Conservation (phyloP, 2,797 vertebrate species). For the Poecilia wingei region DNA sequence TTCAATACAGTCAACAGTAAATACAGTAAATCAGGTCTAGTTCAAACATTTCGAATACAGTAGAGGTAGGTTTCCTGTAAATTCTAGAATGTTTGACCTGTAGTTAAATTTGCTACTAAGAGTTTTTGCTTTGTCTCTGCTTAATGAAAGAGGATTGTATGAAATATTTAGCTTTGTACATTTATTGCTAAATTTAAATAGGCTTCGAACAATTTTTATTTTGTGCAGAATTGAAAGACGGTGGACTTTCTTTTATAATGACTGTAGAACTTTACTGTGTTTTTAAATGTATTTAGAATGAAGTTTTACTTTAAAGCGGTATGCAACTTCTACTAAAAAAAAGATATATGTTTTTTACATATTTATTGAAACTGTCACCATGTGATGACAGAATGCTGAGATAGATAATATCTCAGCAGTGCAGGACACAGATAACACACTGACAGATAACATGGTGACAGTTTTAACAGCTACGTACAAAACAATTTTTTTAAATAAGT, state of each 20-base stretch:
- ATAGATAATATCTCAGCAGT: too few species aligned
- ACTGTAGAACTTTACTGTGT: background rate
- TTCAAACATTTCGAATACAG: background rate
- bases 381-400: too few species aligned
- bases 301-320: background rate
- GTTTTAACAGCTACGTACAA: too few species aligned
- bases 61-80: background rate
- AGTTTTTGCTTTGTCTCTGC: background rate
- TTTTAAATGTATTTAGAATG: background rate
- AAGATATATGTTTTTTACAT: too few species aligned
- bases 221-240: background rate
- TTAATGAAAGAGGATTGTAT: background rate
- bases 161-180: background rate
- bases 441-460: too few species aligned
- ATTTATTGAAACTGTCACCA: too few species aligned
- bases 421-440: too few species aligned
- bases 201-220: background rate
- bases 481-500: too few species aligned
- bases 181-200: background rate
- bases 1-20: background rate
- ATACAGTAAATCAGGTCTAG: background rate
- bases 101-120: background rate
- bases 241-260: background rate
- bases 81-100: background rate
- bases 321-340: too few species aligned